Base-by-base conservation (phyloP, 2,113 vertebrate species). In the Pangasianodon hypophthalmus region DNA sequence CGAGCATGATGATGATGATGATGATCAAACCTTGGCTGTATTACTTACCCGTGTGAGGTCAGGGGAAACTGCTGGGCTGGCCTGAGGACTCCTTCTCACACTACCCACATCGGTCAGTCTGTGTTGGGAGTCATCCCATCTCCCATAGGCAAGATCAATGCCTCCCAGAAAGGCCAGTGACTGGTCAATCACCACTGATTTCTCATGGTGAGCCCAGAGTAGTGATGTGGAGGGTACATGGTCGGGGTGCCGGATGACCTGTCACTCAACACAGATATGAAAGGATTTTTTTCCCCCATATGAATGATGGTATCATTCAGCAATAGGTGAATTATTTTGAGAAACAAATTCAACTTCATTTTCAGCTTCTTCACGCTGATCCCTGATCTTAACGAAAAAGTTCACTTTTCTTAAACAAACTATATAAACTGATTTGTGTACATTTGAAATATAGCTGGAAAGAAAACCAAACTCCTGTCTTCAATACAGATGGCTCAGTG, bases 201-300 rank as follows among this genome's bases (percentile, higher is more conserved):
- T 97, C 92, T 97, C 96, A 18, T 97, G 96, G 92, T 96, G 96
- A 29, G 96, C 96, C 96, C 96, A 96, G n/a, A 97, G n/a, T 86
- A 95, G 90, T 10, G 93, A 90, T 0, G 92, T 91, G 6, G 95
- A 95, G 0, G 96, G 95, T 86, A 97, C 92, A 19, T 95, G 92
- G 91, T 97, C 95, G 8, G 96, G 96, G 90, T 97, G 96, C 26
- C 95, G 94, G 94, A 97, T 96, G 71, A 96, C 96, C 96, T 97
- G 90, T 21, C 64, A 91, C 77, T 82, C 83, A 85, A 71, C 6
- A 84, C 52, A 88, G 54, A 89, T 29, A 81, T 50, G 13, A 50
- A 87, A 80, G n/a, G 13, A 64, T 64, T 32, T 2, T 84, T 62
- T 41, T 87, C 3, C 2, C 50, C 29, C 4, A 80, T 3, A 82